Conservation (phyloP, 2,797 vertebrate species). For the Gastrophryne carolinensis region DNA sequence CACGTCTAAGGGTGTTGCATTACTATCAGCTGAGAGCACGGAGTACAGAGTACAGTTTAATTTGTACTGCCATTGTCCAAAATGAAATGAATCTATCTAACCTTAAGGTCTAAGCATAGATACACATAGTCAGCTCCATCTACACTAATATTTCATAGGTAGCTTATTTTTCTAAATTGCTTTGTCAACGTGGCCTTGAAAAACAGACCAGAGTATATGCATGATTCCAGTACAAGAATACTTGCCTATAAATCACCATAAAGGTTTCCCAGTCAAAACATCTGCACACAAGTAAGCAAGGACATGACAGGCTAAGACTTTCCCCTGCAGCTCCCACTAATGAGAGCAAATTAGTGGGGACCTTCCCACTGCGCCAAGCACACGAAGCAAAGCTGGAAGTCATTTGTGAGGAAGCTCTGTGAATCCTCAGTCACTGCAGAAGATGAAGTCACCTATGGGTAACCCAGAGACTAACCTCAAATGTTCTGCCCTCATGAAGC, state of each 20-base stretch:
- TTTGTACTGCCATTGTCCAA: too few relatives aligned
- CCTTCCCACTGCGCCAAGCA: constrained; percentile 4
- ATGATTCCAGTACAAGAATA: not conserved
- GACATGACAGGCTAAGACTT: not conserved
- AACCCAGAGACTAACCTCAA: constrained; percentile 13
- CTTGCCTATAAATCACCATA: not conserved
- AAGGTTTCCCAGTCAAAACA: not conserved
- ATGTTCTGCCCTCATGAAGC: not conserved
- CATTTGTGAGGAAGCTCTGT: constrained; percentile 42
- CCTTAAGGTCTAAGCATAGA: too few relatives aligned
- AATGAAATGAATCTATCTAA: too few relatives aligned
- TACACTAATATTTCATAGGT: too few relatives aligned
- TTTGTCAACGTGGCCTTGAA: not conserved
- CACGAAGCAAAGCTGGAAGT: constrained; percentile 22
- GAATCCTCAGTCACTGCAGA: constrained; percentile 14
- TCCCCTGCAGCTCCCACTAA: not conserved
- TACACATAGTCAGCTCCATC: too few relatives aligned
- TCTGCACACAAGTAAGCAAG: not conserved
- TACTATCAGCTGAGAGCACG: too few relatives aligned
- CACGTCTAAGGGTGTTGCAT: too few relatives aligned
- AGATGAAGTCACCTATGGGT: constrained; percentile 12
- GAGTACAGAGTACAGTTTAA: too few relatives aligned
- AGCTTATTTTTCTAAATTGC: not conserved
- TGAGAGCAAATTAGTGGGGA: constrained; percentile 27
- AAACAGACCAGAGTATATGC: not conserved